These are phyloP conservation scores for Pseudopodoces humilis DNA, from an alignment of 2,113 vertebrate species.

Conservation along the genomic window DNA sequence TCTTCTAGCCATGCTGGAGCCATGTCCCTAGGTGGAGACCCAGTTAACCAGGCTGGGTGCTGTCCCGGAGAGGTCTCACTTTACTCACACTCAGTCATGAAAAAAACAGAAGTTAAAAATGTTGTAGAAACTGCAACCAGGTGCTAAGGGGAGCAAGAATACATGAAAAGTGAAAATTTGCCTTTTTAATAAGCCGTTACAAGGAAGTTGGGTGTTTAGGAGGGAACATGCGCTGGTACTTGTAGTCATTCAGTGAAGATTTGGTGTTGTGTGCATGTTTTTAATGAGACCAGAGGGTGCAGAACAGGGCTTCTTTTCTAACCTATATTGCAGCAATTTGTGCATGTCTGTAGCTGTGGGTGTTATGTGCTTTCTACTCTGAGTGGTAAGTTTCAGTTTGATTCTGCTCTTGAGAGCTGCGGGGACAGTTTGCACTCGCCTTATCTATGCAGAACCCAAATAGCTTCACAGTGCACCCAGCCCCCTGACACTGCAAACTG, in stretches of 20 bases:
- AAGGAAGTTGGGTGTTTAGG: slow-evolving; percentile 40
- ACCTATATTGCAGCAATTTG: slow-evolving; percentile 59
- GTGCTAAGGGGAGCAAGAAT: slow-evolving; percentile 62
- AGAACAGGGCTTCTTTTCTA: slow-evolving; percentile 21
- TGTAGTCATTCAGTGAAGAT: slow-evolving; percentile 74
- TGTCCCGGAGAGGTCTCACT: background rate
- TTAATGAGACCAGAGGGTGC: slow-evolving; percentile 42
- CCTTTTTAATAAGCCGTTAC: slow-evolving; percentile 73
- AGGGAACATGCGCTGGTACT: slow-evolving; percentile 42
- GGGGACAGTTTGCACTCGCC: slow-evolving; percentile 43
- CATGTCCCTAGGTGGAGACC: background rate
- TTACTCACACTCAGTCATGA: background rate
- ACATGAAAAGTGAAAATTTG: slow-evolving; percentile 79
- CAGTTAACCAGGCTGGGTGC: background rate
- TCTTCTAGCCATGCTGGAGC: background rate
- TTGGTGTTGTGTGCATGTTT: background rate
- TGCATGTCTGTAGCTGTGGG: slow-evolving; percentile 70
- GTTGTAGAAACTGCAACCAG: slow-evolving; percentile 66
- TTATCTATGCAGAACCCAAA: slow-evolving; percentile 44
- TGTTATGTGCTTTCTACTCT: slow-evolving; percentile 74
- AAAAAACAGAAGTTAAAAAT: slow-evolving; percentile 28
- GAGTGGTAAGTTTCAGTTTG: slow-evolving; percentile 79
- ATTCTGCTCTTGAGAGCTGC: slow-evolving; percentile 46
- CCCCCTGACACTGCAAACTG: slow-evolving; percentile 11
- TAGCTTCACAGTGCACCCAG: background rate